phyloP scores from a whole-genome alignment of 1,140 invertebrate species.

The Philopotamus ludificatus region DNA sequence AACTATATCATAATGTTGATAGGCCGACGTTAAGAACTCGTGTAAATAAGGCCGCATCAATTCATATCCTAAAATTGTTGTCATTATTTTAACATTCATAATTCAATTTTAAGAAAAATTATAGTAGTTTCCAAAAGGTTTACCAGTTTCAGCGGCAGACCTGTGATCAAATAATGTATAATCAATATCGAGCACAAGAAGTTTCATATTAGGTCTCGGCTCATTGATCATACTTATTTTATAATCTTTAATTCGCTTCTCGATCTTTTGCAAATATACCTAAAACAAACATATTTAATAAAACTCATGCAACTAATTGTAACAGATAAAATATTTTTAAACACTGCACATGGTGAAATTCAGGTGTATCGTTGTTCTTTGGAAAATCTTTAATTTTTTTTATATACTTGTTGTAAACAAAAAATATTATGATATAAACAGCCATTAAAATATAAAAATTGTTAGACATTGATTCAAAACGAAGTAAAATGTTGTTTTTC shows the following conservation, averaged over 20 bases:
- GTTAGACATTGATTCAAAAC: too few species aligned
- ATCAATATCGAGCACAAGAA: conserved; percentile 95
- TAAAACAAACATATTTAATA: conserved; percentile 45
- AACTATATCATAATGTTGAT: conserved; percentile 84
- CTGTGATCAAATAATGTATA: conserved; percentile 96
- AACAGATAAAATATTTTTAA: too few species aligned
- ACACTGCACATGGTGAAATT: too few species aligned
- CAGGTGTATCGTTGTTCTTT: too few species aligned
- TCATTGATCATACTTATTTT: conserved; percentile 81
- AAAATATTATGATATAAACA: too few species aligned
- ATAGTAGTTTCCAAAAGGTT: background rate
- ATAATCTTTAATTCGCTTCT: conserved; percentile 82
- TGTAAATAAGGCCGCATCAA: conserved; percentile 95
- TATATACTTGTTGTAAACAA: too few species aligned
- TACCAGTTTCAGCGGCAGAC: conserved; percentile 83
- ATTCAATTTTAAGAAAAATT: background rate
- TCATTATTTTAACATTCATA: background rate
- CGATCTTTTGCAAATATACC: conserved; percentile 75
- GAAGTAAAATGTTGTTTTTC: too few species aligned
- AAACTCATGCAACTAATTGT: conserved; percentile 8
- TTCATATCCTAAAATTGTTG: conserved; percentile 60
- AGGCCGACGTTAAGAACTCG: conserved; percentile 90
- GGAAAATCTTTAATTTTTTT: too few species aligned
- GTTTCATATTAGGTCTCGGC: conserved; percentile 79
- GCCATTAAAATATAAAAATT: too few species aligned